These are phyloP conservation scores for Pomatostomus ruficeps DNA, from an alignment of 2,113 vertebrate genomes.

Conservation along the genomic window DNA sequence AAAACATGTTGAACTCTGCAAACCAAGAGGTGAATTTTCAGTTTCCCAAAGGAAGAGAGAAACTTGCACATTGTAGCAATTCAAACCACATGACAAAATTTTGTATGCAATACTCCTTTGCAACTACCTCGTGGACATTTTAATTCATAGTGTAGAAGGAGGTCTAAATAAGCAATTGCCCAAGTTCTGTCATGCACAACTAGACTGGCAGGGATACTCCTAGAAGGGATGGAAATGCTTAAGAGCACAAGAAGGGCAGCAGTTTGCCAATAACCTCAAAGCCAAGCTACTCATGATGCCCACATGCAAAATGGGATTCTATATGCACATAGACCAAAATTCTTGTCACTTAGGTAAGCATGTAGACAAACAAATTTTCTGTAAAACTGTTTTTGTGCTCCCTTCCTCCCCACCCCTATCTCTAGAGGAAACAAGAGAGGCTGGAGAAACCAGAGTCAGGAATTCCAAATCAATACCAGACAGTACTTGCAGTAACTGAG, in stretches of 20 bases:
- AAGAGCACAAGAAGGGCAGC: not conserved
- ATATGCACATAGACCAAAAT: not conserved
- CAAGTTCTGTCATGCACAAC: not conserved
- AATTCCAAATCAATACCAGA: not conserved
- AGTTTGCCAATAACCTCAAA: not conserved
- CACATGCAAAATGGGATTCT: not conserved
- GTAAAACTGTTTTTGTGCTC: not conserved
- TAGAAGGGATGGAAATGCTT: not conserved
- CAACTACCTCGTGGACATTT: not conserved
- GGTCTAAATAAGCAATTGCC: not conserved
- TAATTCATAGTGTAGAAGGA: not conserved
- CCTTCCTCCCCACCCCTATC: not conserved
- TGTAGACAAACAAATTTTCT: not conserved
- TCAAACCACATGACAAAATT: not conserved
- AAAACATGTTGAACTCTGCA: not conserved
- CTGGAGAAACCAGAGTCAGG: not conserved
- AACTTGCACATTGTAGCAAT: not conserved
- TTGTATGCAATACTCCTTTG: not conserved
- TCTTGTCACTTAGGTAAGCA: not conserved
- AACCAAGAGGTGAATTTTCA: not conserved
- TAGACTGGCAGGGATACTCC: not conserved
- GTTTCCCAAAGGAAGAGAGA: not conserved
- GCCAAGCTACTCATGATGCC: not conserved
- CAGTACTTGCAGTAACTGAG: not conserved
- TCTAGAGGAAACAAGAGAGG: not conserved